Base-by-base conservation (phyloP, 2,888 invertebrate genomes). In the Mamestra brassicae region DNA sequence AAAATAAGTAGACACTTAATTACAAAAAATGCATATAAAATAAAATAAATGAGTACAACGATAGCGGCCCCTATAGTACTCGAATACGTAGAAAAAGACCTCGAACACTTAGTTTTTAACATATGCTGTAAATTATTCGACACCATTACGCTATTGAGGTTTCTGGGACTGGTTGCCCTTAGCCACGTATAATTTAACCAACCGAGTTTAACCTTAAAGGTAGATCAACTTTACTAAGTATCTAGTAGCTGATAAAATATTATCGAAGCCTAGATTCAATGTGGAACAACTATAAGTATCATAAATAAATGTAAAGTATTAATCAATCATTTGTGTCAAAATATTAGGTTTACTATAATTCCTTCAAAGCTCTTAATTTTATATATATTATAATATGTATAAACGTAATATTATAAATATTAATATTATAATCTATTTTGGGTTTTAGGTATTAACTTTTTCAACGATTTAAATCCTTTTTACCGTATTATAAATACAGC, bases 151-250 rank as follows among this genome's bases (percentile, higher is more conserved):
- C 54, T 86, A 91, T 89, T 88, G 86, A 91, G 90, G 91, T 92
- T 89, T 90, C 87, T 92, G 83, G 88, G 83, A 91, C 92, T 72
- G 87, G 92, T 89, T 87, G 89, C 88, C 92, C 91, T 92, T 90
- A 90, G 78, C 80, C 79, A 74, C 67, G 77, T 76, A 74, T 82
- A 79, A 79, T 71, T 85, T 79, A 79, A 61, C 70, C 50, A 63
- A 55, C 50, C 57, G 15, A 71, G 71, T 60, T 52, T 63, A 75
- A 84, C 78, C 78, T 80, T 74, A 64, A 60, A 74, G 50, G 61
- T 63, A 70, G 69, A 78, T 69, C 64, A 73, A 65, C 80, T 78
- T 68, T 34, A 62, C 15, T 15, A 55, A 61, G 74, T 73, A 54
- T 38, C 17, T 54, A 55, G 15, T 8, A 17, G 13, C 50, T 72